These are phyloP conservation scores for Agelastica alni DNA, from an alignment of 2,888 invertebrate species.

Conservation along the genomic window DNA sequence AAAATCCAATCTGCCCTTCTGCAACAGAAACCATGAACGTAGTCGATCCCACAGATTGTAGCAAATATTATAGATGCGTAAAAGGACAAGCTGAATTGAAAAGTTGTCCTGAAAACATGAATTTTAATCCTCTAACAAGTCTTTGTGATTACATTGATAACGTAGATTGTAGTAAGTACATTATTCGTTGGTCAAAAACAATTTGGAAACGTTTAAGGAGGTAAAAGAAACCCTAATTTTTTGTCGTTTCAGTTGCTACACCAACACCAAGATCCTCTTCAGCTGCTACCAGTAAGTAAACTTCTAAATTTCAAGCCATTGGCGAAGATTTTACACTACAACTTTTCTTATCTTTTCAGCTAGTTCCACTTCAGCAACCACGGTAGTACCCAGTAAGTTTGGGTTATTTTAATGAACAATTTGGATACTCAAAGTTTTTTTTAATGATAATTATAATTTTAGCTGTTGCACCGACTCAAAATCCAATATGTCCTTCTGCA, in stretches of 20 bases:
- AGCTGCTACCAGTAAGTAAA: background rate
- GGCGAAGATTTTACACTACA: too few relatives aligned
- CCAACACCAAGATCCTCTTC: background rate
- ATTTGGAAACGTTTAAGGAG: too few relatives aligned
- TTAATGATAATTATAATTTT: too few relatives aligned
- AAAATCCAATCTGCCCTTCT: constrained; percentile 8
- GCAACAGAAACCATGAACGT: constrained; percentile 2
- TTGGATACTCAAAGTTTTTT: too few relatives aligned
- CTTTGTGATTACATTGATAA: constrained; percentile 13
- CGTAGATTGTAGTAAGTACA: constrained; percentile 15
- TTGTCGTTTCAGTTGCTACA: constrained; percentile 3
- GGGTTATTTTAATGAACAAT: too few relatives aligned
- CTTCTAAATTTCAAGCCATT: too few relatives aligned
- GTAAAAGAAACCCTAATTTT: too few relatives aligned
- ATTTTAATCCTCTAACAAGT: constrained; percentile 6
- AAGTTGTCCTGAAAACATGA: constrained; percentile 19
- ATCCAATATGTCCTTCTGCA: constrained; percentile 8
- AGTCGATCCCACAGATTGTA: constrained; percentile 17
- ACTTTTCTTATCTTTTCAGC: too few relatives aligned
- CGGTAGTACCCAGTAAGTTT: too few relatives aligned
- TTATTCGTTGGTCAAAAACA: too few relatives aligned
- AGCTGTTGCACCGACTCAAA: too few relatives aligned
- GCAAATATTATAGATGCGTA: constrained; percentile 15
- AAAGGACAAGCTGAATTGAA: constrained; percentile 7
- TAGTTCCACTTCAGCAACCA: too few relatives aligned